These are phyloP conservation scores for Caranx melampygus DNA, from an alignment of 2,113 vertebrate genomes.

Conservation along the genomic window DNA sequence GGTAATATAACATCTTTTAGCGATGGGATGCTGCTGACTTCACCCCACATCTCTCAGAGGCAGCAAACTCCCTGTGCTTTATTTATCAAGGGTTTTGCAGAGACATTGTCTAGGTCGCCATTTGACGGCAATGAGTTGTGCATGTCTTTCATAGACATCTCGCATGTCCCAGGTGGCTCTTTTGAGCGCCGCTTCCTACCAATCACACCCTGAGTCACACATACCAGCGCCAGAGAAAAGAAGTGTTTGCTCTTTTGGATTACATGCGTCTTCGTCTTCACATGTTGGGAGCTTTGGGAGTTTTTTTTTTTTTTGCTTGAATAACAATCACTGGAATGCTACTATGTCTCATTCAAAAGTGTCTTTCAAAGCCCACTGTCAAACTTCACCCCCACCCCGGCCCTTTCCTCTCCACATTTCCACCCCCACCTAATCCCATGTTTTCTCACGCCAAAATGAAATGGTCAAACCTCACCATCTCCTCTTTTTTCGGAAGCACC, in stretches of 20 bases:
- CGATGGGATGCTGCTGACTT: slow-evolving; percentile 36
- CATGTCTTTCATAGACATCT: slow-evolving; percentile 56
- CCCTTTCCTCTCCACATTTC: not conserved
- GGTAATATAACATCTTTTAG: slow-evolving; percentile 31
- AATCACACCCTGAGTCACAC: slow-evolving; percentile 46
- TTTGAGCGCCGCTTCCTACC: slow-evolving; percentile 38
- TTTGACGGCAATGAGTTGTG: slow-evolving; percentile 43
- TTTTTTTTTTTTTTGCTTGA: slow-evolving; percentile 42
- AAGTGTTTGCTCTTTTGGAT: slow-evolving; percentile 73
- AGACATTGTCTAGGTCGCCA: slow-evolving; percentile 36
- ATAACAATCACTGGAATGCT: slow-evolving; percentile 80
- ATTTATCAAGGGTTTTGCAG: slow-evolving; percentile 46
- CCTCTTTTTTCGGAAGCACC: slow-evolving; percentile 17
- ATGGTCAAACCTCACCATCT: slow-evolving; percentile 44
- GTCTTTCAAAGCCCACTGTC: slow-evolving; percentile 75
- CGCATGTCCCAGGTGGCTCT: slow-evolving; percentile 63
- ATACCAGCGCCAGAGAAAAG: slow-evolving; percentile 60
- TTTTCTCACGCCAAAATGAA: slow-evolving; percentile 80
- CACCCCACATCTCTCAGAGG: slow-evolving; percentile 35
- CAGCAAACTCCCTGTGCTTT: slow-evolving; percentile 28
- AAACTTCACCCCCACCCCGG: not conserved
- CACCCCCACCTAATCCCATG: slow-evolving; percentile 29
- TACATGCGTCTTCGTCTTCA: slow-evolving; percentile 56
- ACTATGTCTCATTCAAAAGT: slow-evolving; percentile 78
- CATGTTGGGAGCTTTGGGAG: slow-evolving; percentile 61